Evolutionary conservation across 2,797 vertebrate genomes (phyloP).

Genomic region (Argyrosomus regius): DNA sequence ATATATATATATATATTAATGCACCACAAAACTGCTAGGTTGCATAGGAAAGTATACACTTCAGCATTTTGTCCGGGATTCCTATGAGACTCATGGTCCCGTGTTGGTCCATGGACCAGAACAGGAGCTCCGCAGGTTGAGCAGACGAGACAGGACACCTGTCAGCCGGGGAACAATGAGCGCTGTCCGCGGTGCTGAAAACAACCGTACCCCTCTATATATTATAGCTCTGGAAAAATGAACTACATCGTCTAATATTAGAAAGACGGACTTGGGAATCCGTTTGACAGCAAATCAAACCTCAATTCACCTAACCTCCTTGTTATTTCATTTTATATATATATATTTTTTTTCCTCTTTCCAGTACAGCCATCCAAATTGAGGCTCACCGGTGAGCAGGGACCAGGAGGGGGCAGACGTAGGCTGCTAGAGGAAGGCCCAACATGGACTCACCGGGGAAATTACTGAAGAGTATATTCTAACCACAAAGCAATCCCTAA

Average conservation of each 20-base stretch:
- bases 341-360: neutral
- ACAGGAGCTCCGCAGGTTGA: neutral
- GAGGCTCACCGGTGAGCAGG: neutral
- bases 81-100: too few species aligned
- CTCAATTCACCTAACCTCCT: neutral
- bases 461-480: conserved; percentile 16
- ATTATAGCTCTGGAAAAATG: neutral
- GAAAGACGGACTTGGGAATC: neutral
- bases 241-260: conserved; percentile 1
- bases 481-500: conserved; percentile 29
- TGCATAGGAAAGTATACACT: neutral
- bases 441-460: conserved; percentile 14
- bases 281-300: conserved; percentile 3
- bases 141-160: conserved; percentile 1
- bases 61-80: neutral
- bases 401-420: conserved; percentile 74
- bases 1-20: too few species aligned
- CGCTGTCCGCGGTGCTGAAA: conserved; percentile 82
- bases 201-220: fast-evolving
- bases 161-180: conserved; percentile 17
- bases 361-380: neutral
- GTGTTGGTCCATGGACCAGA: neutral
- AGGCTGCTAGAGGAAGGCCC: conserved; percentile 42
- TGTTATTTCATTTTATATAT: neutral
- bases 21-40: too few species aligned